phyloP scores from a whole-genome alignment of 1,140 invertebrate genomes.

The Drusus annulatus region DNA sequence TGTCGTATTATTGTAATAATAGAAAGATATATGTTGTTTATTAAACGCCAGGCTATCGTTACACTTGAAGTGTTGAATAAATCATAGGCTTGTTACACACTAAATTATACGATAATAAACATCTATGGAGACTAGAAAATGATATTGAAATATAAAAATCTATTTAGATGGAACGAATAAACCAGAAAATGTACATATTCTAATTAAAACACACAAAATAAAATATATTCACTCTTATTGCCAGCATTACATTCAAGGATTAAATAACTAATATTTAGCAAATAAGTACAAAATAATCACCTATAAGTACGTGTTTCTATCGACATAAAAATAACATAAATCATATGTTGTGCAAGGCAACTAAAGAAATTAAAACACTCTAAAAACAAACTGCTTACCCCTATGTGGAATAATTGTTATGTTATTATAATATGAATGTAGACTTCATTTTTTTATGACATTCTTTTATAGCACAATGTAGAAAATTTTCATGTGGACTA shows the following conservation, averaged over 20 bases:
- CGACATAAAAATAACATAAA: background rate
- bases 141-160: slow-evolving; percentile 33
- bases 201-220: slow-evolving; percentile 15
- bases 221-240: slow-evolving; percentile 20
- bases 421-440: no score
- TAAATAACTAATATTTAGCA: slow-evolving; percentile 27
- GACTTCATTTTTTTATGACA: no score
- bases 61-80: background rate
- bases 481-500: no score
- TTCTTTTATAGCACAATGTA: no score
- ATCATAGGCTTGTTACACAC: background rate
- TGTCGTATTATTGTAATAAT: no score
- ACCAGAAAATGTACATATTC: background rate
- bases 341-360: no score
- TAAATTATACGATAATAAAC: background rate
- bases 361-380: no score
- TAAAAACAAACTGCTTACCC: no score
- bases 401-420: no score
- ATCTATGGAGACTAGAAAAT: slow-evolving; percentile 23
- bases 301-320: slow-evolving; percentile 44
- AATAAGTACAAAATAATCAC: slow-evolving; percentile 47
- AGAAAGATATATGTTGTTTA: no score
- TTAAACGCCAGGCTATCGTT: background rate
- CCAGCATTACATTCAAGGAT: slow-evolving; percentile 9
- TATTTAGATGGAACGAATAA: background rate